phyloP scores from a whole-genome alignment of 2,113 vertebrate genomes.

The Neodon shergylaensis region DNA sequence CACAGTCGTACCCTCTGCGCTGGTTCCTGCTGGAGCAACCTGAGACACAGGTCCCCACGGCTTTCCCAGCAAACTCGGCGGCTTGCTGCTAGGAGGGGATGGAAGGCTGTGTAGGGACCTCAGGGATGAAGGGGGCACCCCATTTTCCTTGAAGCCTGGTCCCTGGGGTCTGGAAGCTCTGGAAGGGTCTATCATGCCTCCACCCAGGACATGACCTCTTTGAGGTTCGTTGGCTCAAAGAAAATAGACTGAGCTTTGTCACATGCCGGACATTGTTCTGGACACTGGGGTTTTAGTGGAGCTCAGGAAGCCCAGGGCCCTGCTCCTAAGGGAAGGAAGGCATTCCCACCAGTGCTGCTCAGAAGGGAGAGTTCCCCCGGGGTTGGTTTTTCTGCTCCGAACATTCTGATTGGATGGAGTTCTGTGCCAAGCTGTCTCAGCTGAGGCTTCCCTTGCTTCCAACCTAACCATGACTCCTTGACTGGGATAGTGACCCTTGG shows the following conservation, averaged over 20 bases:
- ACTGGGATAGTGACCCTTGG: neutral
- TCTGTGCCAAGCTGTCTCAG: neutral
- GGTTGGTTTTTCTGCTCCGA: neutral
- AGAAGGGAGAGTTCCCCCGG: neutral
- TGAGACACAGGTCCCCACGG: slow-evolving; percentile 89
- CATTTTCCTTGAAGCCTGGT: neutral
- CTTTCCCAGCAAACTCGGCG: neutral
- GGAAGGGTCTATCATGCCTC: neutral
- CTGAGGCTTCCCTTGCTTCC: neutral
- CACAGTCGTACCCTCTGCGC: slow-evolving; percentile 90
- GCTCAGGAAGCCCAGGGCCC: neutral
- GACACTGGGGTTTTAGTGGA: neutral
- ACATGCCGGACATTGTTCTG: neutral
- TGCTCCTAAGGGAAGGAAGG: neutral
- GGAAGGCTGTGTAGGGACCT: neutral
- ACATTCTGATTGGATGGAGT: neutral
- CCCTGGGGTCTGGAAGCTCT: neutral
- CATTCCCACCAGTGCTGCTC: neutral
- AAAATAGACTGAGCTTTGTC: neutral
- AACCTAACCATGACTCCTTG: neutral
- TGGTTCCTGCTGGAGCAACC: slow-evolving; percentile 88
- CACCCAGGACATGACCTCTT: neutral
- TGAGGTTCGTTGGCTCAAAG: neutral
- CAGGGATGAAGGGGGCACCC: neutral
- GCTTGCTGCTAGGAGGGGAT: neutral